A percentile compares a stretch with the other conserved stretches of the same genome.
Conservation (phyloP, 2,797 vertebrate genomes). For the Neosalanx taihuensis region DNA sequence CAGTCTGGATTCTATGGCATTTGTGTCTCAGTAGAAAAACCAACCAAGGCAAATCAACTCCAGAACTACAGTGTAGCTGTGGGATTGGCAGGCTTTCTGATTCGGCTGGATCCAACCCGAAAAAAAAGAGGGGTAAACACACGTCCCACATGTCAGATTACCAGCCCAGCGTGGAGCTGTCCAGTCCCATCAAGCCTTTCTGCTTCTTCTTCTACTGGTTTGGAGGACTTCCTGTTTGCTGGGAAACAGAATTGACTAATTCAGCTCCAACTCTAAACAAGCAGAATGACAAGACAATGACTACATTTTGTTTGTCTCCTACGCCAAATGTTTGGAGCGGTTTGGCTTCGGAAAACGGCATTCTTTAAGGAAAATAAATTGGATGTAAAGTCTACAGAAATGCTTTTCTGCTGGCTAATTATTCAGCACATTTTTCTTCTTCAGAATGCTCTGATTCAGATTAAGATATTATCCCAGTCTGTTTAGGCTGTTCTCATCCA, state of each 20-base stretch:
- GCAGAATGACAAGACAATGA: constrained; percentile 69
- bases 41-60: constrained; percentile 57
- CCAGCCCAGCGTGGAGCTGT: constrained; percentile 71
- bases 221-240: constrained; percentile 72
- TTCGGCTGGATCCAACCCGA: constrained; percentile 50
- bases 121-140: constrained; percentile 37
- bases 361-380: constrained; percentile 42
- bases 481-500: too few relatives aligned
- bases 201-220: constrained; percentile 49
- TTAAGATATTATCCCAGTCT: not conserved
- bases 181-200: constrained; percentile 64
- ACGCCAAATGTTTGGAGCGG: constrained; percentile 54
- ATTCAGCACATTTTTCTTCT: not conserved
- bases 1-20: constrained; percentile 39
- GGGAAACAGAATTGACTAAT: constrained; percentile 68
- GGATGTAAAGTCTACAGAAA: not conserved
- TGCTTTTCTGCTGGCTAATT: not conserved
- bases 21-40: constrained; percentile 61
- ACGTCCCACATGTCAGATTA: constrained; percentile 63
- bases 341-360: constrained; percentile 51
- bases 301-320: constrained; percentile 64
- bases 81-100: constrained; percentile 59
- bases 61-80: constrained; percentile 64
- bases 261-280: constrained; percentile 68
- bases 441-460: not conserved